Percentiles rank a stretch among this genome's conserved stretches.
Conservation (phyloP, 1,140 invertebrate species). For the Brachionus rotundiformis region DNA sequence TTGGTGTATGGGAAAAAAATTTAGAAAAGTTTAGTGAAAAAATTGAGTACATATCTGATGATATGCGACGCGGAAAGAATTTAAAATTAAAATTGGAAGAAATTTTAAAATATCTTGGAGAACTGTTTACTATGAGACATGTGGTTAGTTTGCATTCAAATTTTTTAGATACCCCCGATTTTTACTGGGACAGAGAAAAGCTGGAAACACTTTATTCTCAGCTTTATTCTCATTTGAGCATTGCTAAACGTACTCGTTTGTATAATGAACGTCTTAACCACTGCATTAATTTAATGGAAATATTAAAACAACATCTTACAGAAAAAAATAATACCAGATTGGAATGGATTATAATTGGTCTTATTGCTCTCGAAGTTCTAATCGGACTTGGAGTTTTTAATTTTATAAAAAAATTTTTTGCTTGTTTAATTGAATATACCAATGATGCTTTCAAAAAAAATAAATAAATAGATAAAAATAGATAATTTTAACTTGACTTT, state of each 20-base stretch:
- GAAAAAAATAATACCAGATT: conserved; percentile 83
- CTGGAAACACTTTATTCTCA: conserved; percentile 67
- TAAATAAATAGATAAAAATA: neutral
- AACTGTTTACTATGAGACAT: conserved; percentile 78
- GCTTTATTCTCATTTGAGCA: conserved; percentile 79
- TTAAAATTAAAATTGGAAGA: conserved; percentile 72
- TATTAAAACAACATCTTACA: conserved; percentile 81
- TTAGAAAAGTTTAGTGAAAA: conserved; percentile 40
- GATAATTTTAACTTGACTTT: no score
- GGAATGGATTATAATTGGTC: conserved; percentile 92
- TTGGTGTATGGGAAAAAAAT: conserved; percentile 46
- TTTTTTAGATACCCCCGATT: conserved; percentile 88
- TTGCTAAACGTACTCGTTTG: conserved; percentile 80
- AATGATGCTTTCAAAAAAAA: conserved; percentile 12
- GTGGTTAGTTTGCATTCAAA: conserved; percentile 70
- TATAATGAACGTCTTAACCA: conserved; percentile 92
- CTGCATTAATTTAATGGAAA: conserved; percentile 83
- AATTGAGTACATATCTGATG: conserved; percentile 59
- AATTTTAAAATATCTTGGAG: conserved; percentile 83
- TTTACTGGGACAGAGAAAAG: conserved; percentile 90
- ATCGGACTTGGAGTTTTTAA: conserved; percentile 30
- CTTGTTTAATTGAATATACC: neutral
- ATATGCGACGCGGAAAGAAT: conserved; percentile 73
- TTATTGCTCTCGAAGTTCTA: conserved; percentile 87
- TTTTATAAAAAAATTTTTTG: conserved; percentile 7